Percentiles rank a stretch among this genome's conserved stretches.
Conservation (phyloP, 2,797 vertebrate genomes). For the Syngnathus acus region DNA sequence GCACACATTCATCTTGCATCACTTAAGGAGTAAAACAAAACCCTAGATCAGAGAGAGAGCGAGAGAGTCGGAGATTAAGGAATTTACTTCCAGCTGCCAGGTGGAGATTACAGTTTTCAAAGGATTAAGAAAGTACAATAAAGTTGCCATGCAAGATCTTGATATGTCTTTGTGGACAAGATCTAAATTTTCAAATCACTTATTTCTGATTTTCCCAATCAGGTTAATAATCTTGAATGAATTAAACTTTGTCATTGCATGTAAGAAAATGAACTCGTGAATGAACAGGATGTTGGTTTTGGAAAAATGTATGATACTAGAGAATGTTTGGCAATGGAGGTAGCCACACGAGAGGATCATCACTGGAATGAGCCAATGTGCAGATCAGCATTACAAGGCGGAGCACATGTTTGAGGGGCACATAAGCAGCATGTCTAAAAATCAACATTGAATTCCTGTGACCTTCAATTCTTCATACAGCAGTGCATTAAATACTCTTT, state of each 20-base stretch:
- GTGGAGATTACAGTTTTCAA: conserved; percentile 51
- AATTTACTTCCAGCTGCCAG: conserved; percentile 47
- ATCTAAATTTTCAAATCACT: conserved; percentile 13
- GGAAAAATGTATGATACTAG: not conserved
- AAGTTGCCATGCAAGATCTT: conserved; percentile 26
- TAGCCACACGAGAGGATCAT: not conserved
- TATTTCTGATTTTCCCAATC: conserved; percentile 17
- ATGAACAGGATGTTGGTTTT: not conserved
- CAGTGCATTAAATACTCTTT: too few species aligned
- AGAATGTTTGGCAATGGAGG: not conserved
- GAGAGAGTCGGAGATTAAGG: conserved; percentile 46
- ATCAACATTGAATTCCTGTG: too few species aligned
- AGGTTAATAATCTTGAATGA: not conserved
- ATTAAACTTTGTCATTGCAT: not conserved
- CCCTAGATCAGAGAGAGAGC: conserved; percentile 31
- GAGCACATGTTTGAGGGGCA: too few species aligned
- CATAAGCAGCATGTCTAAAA: too few species aligned
- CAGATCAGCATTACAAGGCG: too few species aligned
- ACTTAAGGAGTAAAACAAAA: conserved; percentile 57
- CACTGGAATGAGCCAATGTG: not conserved
- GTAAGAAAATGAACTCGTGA: not conserved
- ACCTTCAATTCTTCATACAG: too few species aligned
- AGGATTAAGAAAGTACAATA: conserved; percentile 50
- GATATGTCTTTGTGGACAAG: conserved; percentile 26
- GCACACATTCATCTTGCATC: conserved; percentile 64